These are phyloP conservation scores for Leptopilina syphax DNA, from an alignment of 2,888 invertebrate genomes.

Conservation along the genomic window DNA sequence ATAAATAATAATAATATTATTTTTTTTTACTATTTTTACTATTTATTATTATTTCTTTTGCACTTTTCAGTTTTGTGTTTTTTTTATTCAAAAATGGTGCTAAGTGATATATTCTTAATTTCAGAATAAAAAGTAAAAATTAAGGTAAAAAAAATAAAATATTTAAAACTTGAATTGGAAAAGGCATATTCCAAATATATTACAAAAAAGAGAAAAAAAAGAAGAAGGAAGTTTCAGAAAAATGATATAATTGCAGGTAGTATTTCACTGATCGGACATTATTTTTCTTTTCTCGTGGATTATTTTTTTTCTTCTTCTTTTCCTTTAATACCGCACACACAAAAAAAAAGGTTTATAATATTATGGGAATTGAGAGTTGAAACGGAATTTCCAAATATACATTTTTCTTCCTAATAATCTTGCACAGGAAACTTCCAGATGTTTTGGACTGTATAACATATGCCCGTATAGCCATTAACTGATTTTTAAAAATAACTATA, in stretches of 20 bases:
- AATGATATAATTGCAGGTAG: too few species aligned
- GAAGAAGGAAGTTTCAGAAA: too few species aligned
- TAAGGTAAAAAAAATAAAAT: not conserved
- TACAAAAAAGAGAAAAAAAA: too few species aligned
- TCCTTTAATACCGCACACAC: not conserved
- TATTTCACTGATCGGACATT: not conserved
- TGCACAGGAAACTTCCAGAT: not conserved
- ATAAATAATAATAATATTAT: too few species aligned
- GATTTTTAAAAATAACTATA: not conserved
- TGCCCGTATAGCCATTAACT: not conserved
- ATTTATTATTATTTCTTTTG: too few species aligned
- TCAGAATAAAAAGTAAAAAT: too few species aligned
- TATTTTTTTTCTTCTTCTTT: not conserved
- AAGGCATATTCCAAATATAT: not conserved
- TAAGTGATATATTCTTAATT: too few species aligned
- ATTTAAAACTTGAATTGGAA: not conserved
- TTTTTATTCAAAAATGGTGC: too few species aligned
- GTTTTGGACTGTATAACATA: not conserved
- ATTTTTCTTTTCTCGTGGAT: not conserved
- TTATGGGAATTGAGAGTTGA: not conserved
- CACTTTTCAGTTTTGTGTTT: too few species aligned
- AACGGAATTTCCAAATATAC: not conserved
- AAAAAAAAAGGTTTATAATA: not conserved
- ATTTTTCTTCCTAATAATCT: not conserved
- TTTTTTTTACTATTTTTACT: too few species aligned